phyloP scores from a whole-genome alignment of 1,140 invertebrate species.

The Chlorops oryzae region DNA sequence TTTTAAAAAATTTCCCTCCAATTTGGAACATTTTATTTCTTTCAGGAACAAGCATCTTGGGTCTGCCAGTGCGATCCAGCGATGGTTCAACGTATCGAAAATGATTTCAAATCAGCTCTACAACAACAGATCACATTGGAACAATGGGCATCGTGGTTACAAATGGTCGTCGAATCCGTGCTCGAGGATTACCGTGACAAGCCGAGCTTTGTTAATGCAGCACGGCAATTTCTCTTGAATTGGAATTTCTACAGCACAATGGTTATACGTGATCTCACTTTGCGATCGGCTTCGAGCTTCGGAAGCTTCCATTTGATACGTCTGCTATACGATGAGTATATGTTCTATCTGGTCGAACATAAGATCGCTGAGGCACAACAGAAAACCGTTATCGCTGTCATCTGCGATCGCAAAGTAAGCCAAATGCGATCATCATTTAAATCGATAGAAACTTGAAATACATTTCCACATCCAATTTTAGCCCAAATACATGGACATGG shows the following conservation, averaged over 20 bases:
- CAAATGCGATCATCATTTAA: not conserved
- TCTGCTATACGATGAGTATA: constrained; percentile 96
- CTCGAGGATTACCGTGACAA: constrained; percentile 82
- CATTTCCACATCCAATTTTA: constrained; percentile 10
- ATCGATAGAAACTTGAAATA: too few species aligned
- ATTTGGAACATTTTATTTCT: too few species aligned
- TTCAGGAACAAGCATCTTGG: constrained; percentile 80
- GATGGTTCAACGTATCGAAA: constrained; percentile 80
- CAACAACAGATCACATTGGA: constrained; percentile 90
- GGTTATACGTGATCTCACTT: constrained; percentile 90
- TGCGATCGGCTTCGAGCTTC: constrained; percentile 94
- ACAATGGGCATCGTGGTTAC: constrained; percentile 96
- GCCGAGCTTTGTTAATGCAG: constrained; percentile 81
- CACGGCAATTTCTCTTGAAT: constrained; percentile 90
- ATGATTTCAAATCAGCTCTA: constrained; percentile 89
- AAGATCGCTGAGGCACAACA: constrained; percentile 86
- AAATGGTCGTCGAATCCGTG: constrained; percentile 81
- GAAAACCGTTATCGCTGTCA: constrained; percentile 90
- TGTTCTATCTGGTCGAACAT: constrained; percentile 98
- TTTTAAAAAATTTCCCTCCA: constrained; percentile 8
- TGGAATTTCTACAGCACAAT: constrained; percentile 99
- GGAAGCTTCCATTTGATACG: constrained; percentile 98
- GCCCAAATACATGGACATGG: constrained; percentile 45
- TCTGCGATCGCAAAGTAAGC: constrained; percentile 52
- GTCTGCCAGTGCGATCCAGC: constrained; percentile 90